These are phyloP conservation scores for Chionomys nivalis DNA, from an alignment of 2,113 vertebrate genomes.

Conservation along the genomic window DNA sequence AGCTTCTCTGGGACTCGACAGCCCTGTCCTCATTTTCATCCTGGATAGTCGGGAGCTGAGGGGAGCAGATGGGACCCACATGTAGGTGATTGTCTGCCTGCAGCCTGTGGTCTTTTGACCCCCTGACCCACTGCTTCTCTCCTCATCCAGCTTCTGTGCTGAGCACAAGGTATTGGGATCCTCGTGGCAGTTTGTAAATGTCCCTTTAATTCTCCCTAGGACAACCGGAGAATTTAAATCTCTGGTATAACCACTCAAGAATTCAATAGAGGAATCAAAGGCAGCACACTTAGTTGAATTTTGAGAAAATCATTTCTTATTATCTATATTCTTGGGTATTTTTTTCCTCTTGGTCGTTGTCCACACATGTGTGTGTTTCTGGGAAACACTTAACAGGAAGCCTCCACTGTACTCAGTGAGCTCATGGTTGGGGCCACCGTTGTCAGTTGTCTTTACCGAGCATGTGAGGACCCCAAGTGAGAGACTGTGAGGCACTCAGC, in stretches of 20 bases:
- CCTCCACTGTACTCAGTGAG: rapidly evolving
- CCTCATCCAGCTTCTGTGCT: neutral
- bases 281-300: neutral
- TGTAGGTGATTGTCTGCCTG: rapidly evolving
- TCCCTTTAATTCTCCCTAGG: slow-evolving; percentile 12
- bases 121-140: neutral
- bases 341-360: neutral
- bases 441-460: rapidly evolving
- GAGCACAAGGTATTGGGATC: neutral
- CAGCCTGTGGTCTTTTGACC: neutral
- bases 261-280: neutral
- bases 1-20: neutral
- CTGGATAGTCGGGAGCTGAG: neutral
- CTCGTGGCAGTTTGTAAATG: neutral
- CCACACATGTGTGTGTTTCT: neutral
- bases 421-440: neutral
- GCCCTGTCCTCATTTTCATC: neutral
- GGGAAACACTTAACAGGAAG: neutral
- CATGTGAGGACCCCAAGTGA: rapidly evolving
- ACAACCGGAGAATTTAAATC: neutral
- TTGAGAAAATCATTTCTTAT: neutral
- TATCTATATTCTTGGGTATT: neutral
- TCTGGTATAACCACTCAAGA: neutral
- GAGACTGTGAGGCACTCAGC: rapidly evolving
- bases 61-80: neutral